A percentile compares a stretch with the other conserved stretches of the same genome.
These are phyloP conservation scores for Synergus itoensis DNA, from an alignment of 2,888 invertebrate species.

Conservation along the genomic window DNA sequence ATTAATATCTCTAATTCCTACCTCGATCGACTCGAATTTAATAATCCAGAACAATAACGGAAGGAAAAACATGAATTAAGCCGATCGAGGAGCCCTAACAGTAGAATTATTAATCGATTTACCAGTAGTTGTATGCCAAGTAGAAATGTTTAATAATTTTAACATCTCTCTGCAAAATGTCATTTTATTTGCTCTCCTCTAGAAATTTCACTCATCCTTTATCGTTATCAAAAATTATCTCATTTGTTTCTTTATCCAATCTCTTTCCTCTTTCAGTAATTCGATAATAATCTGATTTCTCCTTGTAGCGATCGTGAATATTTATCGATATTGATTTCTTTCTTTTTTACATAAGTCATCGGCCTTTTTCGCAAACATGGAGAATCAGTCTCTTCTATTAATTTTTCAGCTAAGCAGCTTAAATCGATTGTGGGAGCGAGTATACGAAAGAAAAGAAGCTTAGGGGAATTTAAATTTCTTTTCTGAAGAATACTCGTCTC, in stretches of 20 bases:
- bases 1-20: slow-evolving; percentile 57
- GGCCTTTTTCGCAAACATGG: slow-evolving; percentile 54
- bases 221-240: slow-evolving; percentile 38
- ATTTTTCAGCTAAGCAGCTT: slow-evolving; percentile 64
- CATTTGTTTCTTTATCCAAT: slow-evolving; percentile 50
- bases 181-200: slow-evolving; percentile 1
- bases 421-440: slow-evolving; percentile 53
- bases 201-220: slow-evolving; percentile 32
- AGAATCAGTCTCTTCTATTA: slow-evolving; percentile 59
- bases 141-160: slow-evolving; percentile 57
- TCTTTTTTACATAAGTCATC: slow-evolving; percentile 38
- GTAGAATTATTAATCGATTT: slow-evolving; percentile 23
- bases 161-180: slow-evolving; percentile 15
- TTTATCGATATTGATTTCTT: slow-evolving; percentile 8
- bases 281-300: slow-evolving; percentile 52
- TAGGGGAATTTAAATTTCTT: not conserved
- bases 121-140: slow-evolving; percentile 52
- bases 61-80: not conserved
- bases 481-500: slow-evolving; percentile 50
- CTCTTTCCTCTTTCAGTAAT: slow-evolving; percentile 54
- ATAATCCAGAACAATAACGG: not conserved
- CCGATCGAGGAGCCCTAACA: slow-evolving; percentile 1
- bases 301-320: slow-evolving; percentile 49
- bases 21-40: slow-evolving; percentile 61
- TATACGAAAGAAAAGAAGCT: slow-evolving; percentile 41